phyloP scores from a whole-genome alignment of 2,888 invertebrate genomes.

The Drosophila macrospina region DNA sequence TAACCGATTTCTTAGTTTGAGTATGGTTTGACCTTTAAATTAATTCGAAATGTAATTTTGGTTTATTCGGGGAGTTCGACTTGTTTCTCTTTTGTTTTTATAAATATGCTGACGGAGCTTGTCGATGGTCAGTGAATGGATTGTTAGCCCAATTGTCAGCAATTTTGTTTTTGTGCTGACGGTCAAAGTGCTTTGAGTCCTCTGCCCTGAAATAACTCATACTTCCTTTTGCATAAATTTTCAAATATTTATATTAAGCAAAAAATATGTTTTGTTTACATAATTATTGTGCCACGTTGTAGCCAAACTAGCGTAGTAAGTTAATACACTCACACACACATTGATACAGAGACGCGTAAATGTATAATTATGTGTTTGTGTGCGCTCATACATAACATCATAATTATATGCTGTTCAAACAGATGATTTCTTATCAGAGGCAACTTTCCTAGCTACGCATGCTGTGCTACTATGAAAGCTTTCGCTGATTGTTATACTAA shows the following conservation, averaged over 20 bases:
- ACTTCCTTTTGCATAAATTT: neutral
- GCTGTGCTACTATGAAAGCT: constrained; percentile 34
- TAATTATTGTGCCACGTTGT: constrained; percentile 10
- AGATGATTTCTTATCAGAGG: constrained; percentile 52
- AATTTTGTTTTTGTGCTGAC: neutral
- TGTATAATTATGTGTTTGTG: neutral
- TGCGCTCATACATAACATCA: constrained; percentile 10
- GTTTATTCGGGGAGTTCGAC: no score
- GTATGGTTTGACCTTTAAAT: no score
- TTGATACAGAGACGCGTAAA: neutral
- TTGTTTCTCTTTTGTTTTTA: no score
- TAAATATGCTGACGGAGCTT: neutral
- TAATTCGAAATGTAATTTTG: no score
- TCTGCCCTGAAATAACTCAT: neutral
- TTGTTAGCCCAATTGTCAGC: neutral
- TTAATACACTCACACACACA: constrained; percentile 5
- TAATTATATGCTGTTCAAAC: constrained; percentile 42
- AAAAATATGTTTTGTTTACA: constrained; percentile 17
- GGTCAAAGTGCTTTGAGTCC: neutral
- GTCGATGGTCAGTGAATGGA: neutral
- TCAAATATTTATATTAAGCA: constrained; percentile 2
- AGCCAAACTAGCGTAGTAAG: neutral
- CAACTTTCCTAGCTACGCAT: constrained; percentile 7
- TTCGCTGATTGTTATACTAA: constrained; percentile 46
- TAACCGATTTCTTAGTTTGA: no score